Base-by-base conservation (phyloP, 2,888 invertebrate genomes). In the Ethmia dodecea region DNA sequence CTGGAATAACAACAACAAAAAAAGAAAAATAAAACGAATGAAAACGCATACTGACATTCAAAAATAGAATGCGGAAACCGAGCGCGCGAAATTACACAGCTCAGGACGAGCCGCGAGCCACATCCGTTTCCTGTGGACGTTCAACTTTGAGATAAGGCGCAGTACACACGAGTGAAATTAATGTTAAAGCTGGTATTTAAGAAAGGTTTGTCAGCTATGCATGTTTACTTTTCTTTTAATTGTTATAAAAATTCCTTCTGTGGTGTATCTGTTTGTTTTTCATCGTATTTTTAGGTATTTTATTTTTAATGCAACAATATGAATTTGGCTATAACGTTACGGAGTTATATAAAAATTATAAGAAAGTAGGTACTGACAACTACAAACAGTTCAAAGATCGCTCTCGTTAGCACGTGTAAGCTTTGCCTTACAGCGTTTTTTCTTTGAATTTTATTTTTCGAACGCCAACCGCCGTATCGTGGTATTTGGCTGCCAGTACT, bases 81-180 rank as follows among this genome's bases (percentile, higher is more conserved):
- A 42, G 51, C 55, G 65, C 55, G 69, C 60, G 60, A 65, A 68
- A 68, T 68, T 68, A 66, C 67, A 62, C 61, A 60, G 60, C 60
- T 64, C 61, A 57, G 56, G 54, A 57, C 50, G 54, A 56, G 50
- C 43, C 47, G 51, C 52, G 49, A 54, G 59, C 61, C 59, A 56
- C 64, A 54, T 64, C 68, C 64, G 59, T 39, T 61, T 65, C 62
- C 64, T 43, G 55, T 42, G 51, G 45, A 41, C 44, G 42, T 43
- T 25, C 41, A 35, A 48, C 44, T 46, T 40, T 29, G 28, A 18
- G 25, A 10, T 33, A 43, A 42, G 46, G 46, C 36, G 46, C 33
- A 1, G 28, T 37, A 22, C 37, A 43, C n/a, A n/a, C n/a, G n/a
- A n/a, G n/a, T n/a, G n/a, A n/a, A n/a, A n/a, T n/a, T n/a, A n/a